A percentile compares a stretch with the other conserved stretches of the same genome.
These are phyloP conservation scores for Uloborus plumipes DNA, from an alignment of 2,888 invertebrate species.

Conservation along the genomic window DNA sequence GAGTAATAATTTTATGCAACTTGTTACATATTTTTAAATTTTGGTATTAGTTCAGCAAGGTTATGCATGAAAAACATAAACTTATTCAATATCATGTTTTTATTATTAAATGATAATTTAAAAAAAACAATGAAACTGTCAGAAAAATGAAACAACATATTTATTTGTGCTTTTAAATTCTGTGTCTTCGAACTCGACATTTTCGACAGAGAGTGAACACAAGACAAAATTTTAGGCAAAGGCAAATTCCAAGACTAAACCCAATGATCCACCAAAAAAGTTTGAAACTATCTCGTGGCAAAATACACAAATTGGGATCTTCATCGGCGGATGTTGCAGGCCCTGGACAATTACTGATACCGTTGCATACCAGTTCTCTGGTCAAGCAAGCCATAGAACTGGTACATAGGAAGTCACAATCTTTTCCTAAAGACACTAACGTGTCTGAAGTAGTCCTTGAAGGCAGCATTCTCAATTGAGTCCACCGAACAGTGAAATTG, in stretches of 20 bases:
- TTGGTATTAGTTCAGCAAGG: too few species aligned
- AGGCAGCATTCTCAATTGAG: slow-evolving; percentile 62
- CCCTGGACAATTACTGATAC: slow-evolving; percentile 81
- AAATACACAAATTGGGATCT: slow-evolving; percentile 42
- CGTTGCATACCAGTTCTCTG: slow-evolving; percentile 86
- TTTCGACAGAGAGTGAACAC: slow-evolving; percentile 52
- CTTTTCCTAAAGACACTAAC: slow-evolving; percentile 68
- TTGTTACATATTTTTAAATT: too few species aligned
- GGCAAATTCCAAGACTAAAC: slow-evolving; percentile 51
- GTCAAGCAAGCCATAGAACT: slow-evolving; percentile 86
- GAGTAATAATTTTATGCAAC: too few species aligned
- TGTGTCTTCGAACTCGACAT: slow-evolving; percentile 50
- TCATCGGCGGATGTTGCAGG: slow-evolving; percentile 70
- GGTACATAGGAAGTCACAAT: slow-evolving; percentile 89
- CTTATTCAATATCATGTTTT: too few species aligned
- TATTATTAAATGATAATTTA: background rate
- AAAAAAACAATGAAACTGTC: background rate
- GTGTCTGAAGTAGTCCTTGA: slow-evolving; percentile 54
- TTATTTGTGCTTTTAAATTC: slow-evolving; percentile 34
- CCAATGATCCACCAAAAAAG: slow-evolving; percentile 64
- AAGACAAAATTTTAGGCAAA: slow-evolving; percentile 55
- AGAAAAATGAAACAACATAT: background rate
- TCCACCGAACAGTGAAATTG: slow-evolving; percentile 63
- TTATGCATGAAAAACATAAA: too few species aligned
- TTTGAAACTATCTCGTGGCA: slow-evolving; percentile 50